Evolutionary conservation across 2,113 vertebrate genomes (phyloP).

Genomic region (Diadophis punctatus): DNA sequence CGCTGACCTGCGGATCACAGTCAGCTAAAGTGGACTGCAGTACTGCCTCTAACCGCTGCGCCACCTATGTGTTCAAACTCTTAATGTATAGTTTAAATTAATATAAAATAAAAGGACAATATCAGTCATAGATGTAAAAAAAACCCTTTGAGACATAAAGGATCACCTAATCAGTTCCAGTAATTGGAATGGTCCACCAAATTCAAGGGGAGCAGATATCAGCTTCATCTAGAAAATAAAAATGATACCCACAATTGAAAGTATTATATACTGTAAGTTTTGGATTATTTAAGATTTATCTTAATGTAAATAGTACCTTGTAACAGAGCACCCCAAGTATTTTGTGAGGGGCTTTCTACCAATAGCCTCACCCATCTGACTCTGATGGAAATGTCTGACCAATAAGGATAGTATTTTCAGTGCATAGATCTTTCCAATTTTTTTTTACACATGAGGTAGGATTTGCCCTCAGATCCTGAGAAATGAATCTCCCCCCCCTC

Average conservation of each 20-base stretch:
- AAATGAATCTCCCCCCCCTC: background rate
- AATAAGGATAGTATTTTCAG: background rate
- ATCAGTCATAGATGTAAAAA: constrained; percentile 32
- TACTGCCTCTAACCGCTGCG: too few species aligned
- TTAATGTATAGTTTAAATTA: constrained; percentile 53
- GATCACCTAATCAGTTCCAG: constrained; percentile 23
- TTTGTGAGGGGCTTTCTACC: background rate
- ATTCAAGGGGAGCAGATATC: constrained; percentile 34
- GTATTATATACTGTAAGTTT: background rate
- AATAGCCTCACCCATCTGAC: background rate
- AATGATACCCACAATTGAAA: constrained; percentile 28
- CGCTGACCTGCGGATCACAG: too few species aligned
- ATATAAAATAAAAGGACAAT: constrained; percentile 36
- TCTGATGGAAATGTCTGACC: background rate
- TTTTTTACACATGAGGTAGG: background rate
- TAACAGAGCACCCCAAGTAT: background rate
- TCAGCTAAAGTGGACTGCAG: too few species aligned
- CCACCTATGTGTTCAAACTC: constrained; percentile 42
- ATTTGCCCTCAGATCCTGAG: background rate
- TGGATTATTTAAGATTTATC: background rate
- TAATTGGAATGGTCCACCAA: constrained; percentile 36
- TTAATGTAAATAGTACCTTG: background rate
- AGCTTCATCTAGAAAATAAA: constrained; percentile 30
- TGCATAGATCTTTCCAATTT: background rate
- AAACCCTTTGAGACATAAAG: constrained; percentile 7